These are phyloP conservation scores for Pangasianodon gigas DNA, from an alignment of 2,113 vertebrate species.

Conservation along the genomic window DNA sequence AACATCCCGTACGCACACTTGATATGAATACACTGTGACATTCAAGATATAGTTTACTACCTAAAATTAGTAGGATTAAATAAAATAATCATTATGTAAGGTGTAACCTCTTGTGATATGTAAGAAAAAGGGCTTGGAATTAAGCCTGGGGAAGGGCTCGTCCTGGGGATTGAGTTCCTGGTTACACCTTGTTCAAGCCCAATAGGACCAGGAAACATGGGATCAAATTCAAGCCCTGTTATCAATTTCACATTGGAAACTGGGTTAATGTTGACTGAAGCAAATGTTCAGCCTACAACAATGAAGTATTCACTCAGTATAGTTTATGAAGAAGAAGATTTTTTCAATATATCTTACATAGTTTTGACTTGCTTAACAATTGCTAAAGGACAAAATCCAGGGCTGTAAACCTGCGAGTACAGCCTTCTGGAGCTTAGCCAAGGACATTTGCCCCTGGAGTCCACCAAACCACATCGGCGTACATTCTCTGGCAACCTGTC, in stretches of 20 bases:
- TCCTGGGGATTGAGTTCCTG: not conserved
- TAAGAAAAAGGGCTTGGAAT: not conserved
- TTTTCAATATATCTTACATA: constrained; percentile 1
- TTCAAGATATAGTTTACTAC: not conserved
- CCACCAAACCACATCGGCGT: constrained; percentile 60
- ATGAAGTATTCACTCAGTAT: not conserved
- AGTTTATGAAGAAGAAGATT: not conserved
- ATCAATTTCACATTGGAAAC: not conserved
- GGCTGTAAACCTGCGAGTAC: constrained; percentile 17
- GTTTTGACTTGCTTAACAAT: constrained; percentile 19
- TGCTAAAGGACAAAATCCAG: constrained; percentile 20
- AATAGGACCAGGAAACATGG: not conserved
- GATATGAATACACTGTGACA: not conserved
- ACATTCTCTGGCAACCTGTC: constrained; percentile 68
- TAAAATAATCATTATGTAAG: not conserved
- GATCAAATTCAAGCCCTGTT: not conserved
- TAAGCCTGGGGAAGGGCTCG: not conserved
- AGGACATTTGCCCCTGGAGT: constrained; percentile 57
- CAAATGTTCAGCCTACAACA: not conserved
- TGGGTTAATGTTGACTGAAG: not conserved
- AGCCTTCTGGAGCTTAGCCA: constrained; percentile 56
- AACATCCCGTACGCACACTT: not conserved
- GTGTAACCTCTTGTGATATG: not conserved
- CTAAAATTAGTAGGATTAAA: not conserved
- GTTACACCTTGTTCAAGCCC: not conserved